Base-by-base conservation (phyloP, 2,888 invertebrate species). In the Heteromyza rotundicornis region DNA sequence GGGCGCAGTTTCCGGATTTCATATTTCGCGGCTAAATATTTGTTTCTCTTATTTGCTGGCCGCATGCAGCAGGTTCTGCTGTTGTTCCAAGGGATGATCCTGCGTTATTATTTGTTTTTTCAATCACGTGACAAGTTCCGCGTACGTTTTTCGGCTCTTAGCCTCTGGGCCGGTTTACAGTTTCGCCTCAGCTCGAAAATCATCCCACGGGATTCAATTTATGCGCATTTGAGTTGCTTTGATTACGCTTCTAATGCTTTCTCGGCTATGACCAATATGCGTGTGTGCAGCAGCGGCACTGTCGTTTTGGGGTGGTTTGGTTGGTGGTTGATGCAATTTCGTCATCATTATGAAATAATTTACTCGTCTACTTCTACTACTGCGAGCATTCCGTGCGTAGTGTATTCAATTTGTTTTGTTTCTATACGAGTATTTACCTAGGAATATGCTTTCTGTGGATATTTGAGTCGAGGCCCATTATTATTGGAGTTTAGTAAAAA, bases 181-280 rank as follows among this genome's bases (percentile, higher is more conserved):
- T 52, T 51, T 27, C 2, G 14, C 50, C 63, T 50, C 52, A 59
- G 65, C 63, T 63, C 55, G 65, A 70, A 75, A 75, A 74, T 70
- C 78, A 74, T 77, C 77, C 77, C 79, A 77, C 77, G 77, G 77
- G 77, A 77, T 74, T 77, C 77, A 78, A 77, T 77, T 77, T 77
- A 76, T 75, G 71, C 72, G 70, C 74, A 76, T 77, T 79, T 77
- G 72, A 78, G 77, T 78, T n/a, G n/a, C n/a, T 78, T 72, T 77
- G 78, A 78, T 77, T 78, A 77, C 64, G 71, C 74, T 59, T 51
- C 62, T 64, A 47, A 61, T 53, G 47, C 20, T 40, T 40, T 40
- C 14, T 17, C 14, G 5, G 47, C 2, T 20, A 17, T 47, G 47
- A 47, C 47, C 47, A 19, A 40, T 40, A 65, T 68, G 70, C n/a